Evolutionary conservation across 2,797 vertebrate genomes (phyloP).

Genomic region (Sylvilagus floridanus): DNA sequence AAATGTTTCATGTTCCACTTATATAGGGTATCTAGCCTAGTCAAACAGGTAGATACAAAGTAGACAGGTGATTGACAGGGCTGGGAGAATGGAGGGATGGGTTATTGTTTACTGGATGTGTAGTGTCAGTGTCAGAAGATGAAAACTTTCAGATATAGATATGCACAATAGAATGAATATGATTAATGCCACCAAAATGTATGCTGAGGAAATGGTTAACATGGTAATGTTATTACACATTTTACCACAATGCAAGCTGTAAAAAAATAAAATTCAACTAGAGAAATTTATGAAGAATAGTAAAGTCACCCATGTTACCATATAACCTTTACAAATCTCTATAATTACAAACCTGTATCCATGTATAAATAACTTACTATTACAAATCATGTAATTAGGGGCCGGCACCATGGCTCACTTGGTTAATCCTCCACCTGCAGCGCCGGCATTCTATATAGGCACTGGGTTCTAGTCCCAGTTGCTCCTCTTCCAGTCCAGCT

Average conservation of each 20-base stretch:
- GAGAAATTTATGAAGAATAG: slow-evolving; percentile 12
- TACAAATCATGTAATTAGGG: not conserved
- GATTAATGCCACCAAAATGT: not conserved
- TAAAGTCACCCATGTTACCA: not conserved
- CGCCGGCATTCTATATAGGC: too few species aligned
- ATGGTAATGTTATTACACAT: not conserved
- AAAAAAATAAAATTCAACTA: not conserved
- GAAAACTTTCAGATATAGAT: not conserved
- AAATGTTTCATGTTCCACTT: not conserved
- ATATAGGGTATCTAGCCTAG: not conserved
- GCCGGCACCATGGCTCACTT: too few species aligned
- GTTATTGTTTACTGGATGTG: not conserved
- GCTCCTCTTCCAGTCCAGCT: too few species aligned
- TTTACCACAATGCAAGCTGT: not conserved
- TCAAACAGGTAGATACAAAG: not conserved
- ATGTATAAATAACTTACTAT: not conserved
- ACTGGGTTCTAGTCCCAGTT: too few species aligned
- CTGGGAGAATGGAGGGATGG: not conserved
- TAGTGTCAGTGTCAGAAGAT: not conserved
- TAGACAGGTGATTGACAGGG: not conserved
- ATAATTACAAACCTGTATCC: not conserved
- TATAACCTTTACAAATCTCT: not conserved
- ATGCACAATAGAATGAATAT: not conserved
- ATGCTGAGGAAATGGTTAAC: not conserved
- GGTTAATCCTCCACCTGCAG: too few species aligned